Percentiles rank a stretch among this genome's conserved stretches.
phyloP scores from a whole-genome alignment of 2,797 vertebrate species.

The Peromyscus nudipes region DNA sequence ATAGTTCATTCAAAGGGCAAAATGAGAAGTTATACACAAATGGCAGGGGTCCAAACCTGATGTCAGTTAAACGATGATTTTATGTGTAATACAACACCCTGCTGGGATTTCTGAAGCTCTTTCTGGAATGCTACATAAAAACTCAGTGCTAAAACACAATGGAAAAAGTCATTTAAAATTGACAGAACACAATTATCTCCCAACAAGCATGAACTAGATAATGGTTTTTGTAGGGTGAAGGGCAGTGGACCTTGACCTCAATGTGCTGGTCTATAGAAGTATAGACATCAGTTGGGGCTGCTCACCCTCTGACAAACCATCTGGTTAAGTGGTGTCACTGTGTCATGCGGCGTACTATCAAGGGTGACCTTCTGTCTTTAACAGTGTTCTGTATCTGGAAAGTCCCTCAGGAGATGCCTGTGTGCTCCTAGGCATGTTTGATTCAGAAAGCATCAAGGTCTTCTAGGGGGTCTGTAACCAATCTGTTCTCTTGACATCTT shows the following conservation, averaged over 20 bases:
- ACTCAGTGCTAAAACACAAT: conserved; percentile 54
- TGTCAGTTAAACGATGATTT: conserved; percentile 76
- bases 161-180: conserved; percentile 64
- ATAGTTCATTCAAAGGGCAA: conserved; percentile 81
- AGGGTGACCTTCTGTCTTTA: neutral
- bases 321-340: conserved; percentile 45
- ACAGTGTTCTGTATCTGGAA: conserved; percentile 33
- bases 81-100: conserved; percentile 73
- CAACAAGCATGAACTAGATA: conserved; percentile 49
- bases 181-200: conserved; percentile 53
- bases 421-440: neutral
- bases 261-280: conserved; percentile 50
- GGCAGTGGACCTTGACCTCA: conserved; percentile 58
- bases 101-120: conserved; percentile 67
- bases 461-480: conserved; percentile 50
- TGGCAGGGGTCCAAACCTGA: conserved; percentile 76
- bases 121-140: conserved; percentile 74
- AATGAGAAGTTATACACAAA: conserved; percentile 73
- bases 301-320: neutral
- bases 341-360: conserved; percentile 49
- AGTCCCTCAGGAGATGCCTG: conserved; percentile 16
- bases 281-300: neutral
- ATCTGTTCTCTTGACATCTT: conserved; percentile 51
- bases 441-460: conserved; percentile 53
- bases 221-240: conserved; percentile 56